Percentiles rank a stretch among this genome's conserved stretches.
phyloP scores from a whole-genome alignment of 2,888 invertebrate species.

The Camptogramma bilineatum region DNA sequence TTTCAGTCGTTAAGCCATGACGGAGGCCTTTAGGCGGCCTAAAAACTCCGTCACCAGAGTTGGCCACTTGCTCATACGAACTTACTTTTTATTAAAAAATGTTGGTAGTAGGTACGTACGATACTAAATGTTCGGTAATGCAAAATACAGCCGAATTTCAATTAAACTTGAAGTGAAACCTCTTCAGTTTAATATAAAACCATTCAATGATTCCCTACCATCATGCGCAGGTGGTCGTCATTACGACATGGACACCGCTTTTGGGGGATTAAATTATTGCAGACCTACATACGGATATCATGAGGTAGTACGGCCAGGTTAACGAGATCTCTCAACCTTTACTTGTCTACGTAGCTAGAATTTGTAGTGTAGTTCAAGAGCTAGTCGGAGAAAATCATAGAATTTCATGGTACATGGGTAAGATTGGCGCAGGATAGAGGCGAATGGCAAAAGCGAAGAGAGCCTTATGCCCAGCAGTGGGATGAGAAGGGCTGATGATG shows the following conservation, averaged over 20 bases:
- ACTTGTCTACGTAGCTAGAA: constrained; percentile 15
- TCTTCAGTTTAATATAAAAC: constrained; percentile 18
- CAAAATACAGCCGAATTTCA: background rate
- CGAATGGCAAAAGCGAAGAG: too few species aligned
- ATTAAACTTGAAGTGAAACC: constrained; percentile 2
- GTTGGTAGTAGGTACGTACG: too few species aligned
- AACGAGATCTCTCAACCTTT: constrained; percentile 35
- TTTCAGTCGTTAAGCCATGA: too few species aligned
- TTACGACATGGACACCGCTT: constrained; percentile 28
- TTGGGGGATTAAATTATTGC: constrained; percentile 41
- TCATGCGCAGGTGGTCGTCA: constrained; percentile 30
- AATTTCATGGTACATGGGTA: background rate
- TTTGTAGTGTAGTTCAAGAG: constrained; percentile 17
- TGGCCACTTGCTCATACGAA: too few species aligned
- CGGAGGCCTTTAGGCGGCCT: too few species aligned
- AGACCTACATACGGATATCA: constrained; percentile 30
- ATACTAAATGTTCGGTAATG: too few species aligned
- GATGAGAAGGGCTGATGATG: too few species aligned
- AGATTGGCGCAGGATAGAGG: too few species aligned
- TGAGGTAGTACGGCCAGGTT: constrained; percentile 39
- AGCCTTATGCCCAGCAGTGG: too few species aligned
- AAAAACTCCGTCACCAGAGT: too few species aligned
- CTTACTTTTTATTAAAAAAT: too few species aligned
- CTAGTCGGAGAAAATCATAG: background rate
- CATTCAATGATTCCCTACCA: constrained; percentile 18